Evolutionary conservation across 92 coral and sea anemone genomes (phyloP).

Genomic region (Phenganax subtilis): DNA sequence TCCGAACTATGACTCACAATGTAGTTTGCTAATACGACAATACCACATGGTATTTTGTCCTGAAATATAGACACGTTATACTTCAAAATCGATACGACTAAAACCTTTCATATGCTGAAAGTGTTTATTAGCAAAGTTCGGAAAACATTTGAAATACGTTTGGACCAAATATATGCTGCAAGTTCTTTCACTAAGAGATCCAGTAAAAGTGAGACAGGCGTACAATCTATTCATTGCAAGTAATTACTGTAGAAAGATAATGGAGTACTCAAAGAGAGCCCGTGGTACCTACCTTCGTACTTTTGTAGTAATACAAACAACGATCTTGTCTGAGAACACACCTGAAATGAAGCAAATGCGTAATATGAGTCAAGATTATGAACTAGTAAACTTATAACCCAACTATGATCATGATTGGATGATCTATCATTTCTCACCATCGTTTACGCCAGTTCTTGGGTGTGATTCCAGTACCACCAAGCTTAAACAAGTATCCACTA

Average conservation of each 20-base stretch:
- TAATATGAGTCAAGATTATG: background rate
- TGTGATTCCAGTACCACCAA: conserved; percentile 81
- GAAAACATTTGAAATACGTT: no score
- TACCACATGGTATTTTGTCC: conserved; percentile 77
- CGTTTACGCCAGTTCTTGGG: conserved; percentile 85
- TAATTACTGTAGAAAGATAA: no score
- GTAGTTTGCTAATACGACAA: conserved; percentile 69
- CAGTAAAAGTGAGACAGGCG: no score
- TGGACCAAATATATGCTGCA: no score
- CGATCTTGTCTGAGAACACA: conserved; percentile 68
- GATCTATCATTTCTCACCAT: conserved; percentile 56
- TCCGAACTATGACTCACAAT: conserved; percentile 81
- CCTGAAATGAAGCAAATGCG: conserved; percentile 45
- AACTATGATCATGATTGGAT: no score
- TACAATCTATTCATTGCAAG: no score
- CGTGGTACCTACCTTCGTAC: conserved; percentile 39
- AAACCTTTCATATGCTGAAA: no score
- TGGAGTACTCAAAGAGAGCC: background rate
- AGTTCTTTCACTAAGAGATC: no score
- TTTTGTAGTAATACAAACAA: conserved; percentile 82
- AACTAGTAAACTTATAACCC: background rate
- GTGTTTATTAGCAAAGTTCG: no score
- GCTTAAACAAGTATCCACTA: conserved; percentile 68
- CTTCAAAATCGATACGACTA: background rate
- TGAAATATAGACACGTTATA: background rate